Base-by-base conservation (phyloP, 1,140 invertebrate genomes). In the Cephus cinctus region DNA sequence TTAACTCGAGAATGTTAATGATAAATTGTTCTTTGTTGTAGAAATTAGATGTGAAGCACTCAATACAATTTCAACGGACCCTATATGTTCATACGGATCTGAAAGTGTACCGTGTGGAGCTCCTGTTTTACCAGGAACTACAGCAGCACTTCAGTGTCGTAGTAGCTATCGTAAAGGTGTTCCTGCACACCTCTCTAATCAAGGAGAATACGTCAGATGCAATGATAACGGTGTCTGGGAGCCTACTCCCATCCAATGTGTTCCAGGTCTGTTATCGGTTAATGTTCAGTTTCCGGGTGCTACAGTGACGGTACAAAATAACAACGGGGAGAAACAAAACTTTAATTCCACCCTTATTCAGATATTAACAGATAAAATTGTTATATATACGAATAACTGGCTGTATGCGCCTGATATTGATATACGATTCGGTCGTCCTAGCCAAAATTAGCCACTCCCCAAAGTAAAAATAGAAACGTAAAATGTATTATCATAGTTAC, bases 221-320 rank as follows among this genome's bases (percentile, higher is more conserved):
- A 72, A 69, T 44, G 18, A 39, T 3, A 52, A 45, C 1, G 74
- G 73, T 15, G 5, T 65, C 20, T 77, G 74, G 73, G 61, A 65
- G 11, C 70, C 72, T 6, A 43, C 65, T 2, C 73, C 73, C 30
- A 70, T 75, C 31, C 46, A 20, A 49, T 77, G 73, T 22, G 19
- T 73, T 36, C 63, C 73, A 75, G 74, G 73, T 76, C 61, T 61
- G 64, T 18, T 50, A 35, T 51, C 22, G 27, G 53, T 70, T 42
- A 67, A 67, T 61, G 46, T 75, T 55, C 31, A 59, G 40, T 20
- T 71, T 57, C 57, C 67, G 12, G 52, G 25, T n/a, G 20, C 15
- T 41, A 19, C 12, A 18, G 20, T 21, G 6, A 41, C 19, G n/a
- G 14, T 47, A n/a, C n/a, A n/a, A n/a, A n/a, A n/a, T n/a, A n/a